phyloP scores from a whole-genome alignment of 2,113 vertebrate genomes.

The Paradisaea rubra region DNA sequence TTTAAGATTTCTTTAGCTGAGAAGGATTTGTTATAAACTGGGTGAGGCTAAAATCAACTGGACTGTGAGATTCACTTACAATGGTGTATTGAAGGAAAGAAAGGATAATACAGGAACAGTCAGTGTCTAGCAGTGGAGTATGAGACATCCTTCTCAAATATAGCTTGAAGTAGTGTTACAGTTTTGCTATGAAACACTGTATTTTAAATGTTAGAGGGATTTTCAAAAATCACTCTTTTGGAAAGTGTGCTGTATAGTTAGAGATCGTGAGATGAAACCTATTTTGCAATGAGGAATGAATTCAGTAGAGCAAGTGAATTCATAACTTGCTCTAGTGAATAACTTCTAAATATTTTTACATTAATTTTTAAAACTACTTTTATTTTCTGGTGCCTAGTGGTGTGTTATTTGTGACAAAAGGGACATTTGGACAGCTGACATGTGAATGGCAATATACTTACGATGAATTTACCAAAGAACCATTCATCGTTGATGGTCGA shows the following conservation, averaged over 20 bases:
- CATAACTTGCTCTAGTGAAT: no score
- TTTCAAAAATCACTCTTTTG: background rate
- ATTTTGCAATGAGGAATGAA: background rate
- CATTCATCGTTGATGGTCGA: slow-evolving; percentile 85
- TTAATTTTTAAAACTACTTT: background rate
- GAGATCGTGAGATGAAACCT: background rate
- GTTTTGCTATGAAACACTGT: background rate
- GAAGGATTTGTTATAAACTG: background rate
- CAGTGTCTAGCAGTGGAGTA: background rate
- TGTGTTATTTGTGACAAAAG: slow-evolving; percentile 93
- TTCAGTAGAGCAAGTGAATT: background rate
- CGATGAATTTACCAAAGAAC: slow-evolving; percentile 95
- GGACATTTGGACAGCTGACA: slow-evolving; percentile 92
- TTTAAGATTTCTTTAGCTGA: background rate
- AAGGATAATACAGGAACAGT: background rate
- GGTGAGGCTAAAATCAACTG: background rate
- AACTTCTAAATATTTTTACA: background rate
- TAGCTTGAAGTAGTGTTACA: background rate
- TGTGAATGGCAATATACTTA: slow-evolving; percentile 97
- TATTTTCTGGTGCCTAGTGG: slow-evolving; percentile 72
- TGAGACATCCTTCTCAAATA: background rate
- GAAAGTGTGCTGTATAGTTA: background rate
- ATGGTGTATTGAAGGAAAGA: background rate
- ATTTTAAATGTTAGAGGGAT: background rate
- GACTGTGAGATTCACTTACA: background rate